These are phyloP conservation scores for Ophion ventricosus DNA, from an alignment of 2,888 invertebrate species.

Conservation along the genomic window DNA sequence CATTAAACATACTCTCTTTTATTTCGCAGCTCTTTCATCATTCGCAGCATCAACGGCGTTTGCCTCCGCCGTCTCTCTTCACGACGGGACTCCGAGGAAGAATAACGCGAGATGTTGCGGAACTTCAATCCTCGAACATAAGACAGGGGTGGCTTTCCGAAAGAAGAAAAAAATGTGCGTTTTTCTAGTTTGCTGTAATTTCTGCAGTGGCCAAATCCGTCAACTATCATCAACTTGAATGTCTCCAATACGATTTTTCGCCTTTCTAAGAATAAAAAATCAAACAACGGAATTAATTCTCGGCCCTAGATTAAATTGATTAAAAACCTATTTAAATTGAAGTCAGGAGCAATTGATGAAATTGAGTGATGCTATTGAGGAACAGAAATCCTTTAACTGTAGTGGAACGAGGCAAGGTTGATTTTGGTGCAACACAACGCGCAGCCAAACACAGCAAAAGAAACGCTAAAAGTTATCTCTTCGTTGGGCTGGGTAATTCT, in stretches of 20 bases:
- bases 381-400: too few species aligned
- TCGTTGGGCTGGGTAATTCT: too few species aligned
- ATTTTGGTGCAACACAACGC: too few species aligned
- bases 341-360: too few species aligned
- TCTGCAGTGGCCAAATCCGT: background rate
- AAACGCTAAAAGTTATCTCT: too few species aligned
- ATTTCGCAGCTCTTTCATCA: background rate
- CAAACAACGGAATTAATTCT: too few species aligned
- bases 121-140: background rate
- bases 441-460: too few species aligned
- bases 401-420: too few species aligned
- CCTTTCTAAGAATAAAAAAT: background rate
- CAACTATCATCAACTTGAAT: background rate
- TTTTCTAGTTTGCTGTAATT: background rate
- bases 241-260: background rate
- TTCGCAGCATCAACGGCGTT: background rate
- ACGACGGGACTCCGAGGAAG: background rate
- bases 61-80: background rate
- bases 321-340: too few species aligned
- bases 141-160: too few species aligned
- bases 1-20: constrained; percentile 20
- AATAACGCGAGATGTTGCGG: background rate
- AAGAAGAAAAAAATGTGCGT: background rate
- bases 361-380: too few species aligned
- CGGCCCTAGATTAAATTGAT: too few species aligned